Base-by-base conservation (phyloP, 2,888 invertebrate species). In the Eledona agricola region DNA sequence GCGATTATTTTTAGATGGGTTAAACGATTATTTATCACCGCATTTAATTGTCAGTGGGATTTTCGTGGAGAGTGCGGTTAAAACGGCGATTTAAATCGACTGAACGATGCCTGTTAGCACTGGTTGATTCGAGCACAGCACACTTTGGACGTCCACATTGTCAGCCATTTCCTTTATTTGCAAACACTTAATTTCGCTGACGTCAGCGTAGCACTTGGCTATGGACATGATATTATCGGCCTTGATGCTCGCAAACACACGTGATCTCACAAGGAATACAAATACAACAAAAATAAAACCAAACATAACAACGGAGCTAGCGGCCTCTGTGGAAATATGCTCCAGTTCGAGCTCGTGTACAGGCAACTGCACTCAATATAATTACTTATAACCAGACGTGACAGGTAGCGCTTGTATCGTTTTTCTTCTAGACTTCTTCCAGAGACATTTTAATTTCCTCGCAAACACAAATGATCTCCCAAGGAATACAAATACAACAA, bases 101-200 rank as follows among this genome's bases (percentile, higher is more conserved):
- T 19, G 10, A 9, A 7, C 16, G 23, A 43, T n/a, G n/a, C n/a
- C 10, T 32, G 10, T 43, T 31, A 32, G 5, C 43, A 32, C 43
- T 31, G 43, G 7, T 32, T 43, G 23, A 22, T 13, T 43, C n/a
- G n/a, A 32, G 19, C 37, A 47, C 28, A 34, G 37, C 47, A 37
- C 47, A 47, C 28, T 29, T 35, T 37, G 37, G 37, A 35, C 23
- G 28, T 46, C 46, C 35, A 34, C 35, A 35, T 35, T 46, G 46
- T 37, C 47, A 37, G 47, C 35, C 47, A 37, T 47, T 47, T 47
- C 47, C 47, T 47, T 37, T 28, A 47, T 47, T 47, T 47, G 47
- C 47, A 47, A 47, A 47, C 47, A 47, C 47, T 37, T 29, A 26
- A 47, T 29, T 47, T 47, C 31, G 47, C 47, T 47, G 47, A 47